Conservation (phyloP, 2,113 vertebrate genomes). For the Sceloporus undulatus region DNA sequence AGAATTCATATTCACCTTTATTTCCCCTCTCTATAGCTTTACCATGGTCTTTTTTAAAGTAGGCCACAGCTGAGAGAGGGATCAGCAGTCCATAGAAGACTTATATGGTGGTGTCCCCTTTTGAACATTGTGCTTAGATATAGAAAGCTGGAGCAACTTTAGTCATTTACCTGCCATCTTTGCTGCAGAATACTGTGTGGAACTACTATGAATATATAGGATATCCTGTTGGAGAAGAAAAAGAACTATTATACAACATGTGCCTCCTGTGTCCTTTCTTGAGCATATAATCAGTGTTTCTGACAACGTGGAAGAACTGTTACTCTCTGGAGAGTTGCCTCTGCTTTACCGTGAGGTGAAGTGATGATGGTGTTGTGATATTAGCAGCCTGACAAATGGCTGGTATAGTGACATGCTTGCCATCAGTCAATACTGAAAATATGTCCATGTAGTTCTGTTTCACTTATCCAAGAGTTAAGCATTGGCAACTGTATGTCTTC, state of each 20-base stretch:
- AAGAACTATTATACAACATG: slow-evolving; percentile 19
- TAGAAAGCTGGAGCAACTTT: not conserved
- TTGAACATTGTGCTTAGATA: not conserved
- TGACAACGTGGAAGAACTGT: not conserved
- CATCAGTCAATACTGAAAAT: slow-evolving; percentile 21
- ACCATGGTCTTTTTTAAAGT: too few species aligned
- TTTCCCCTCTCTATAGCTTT: too few species aligned
- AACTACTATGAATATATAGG: not conserved
- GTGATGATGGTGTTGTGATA: not conserved
- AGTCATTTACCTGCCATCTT: not conserved
- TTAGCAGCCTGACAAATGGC: not conserved
- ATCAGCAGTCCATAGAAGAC: not conserved
- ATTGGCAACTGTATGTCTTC: not conserved
- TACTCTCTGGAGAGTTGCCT: not conserved
- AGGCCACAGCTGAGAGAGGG: not conserved
- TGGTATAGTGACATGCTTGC: slow-evolving; percentile 7
- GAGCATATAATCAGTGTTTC: not conserved
- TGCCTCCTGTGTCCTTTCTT: slow-evolving; percentile 28
- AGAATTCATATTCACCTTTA: too few species aligned
- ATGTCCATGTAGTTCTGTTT: not conserved
- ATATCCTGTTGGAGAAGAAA: slow-evolving; percentile 48
- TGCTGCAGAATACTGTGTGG: not conserved
- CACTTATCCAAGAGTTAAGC: not conserved
- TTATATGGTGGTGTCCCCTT: not conserved
- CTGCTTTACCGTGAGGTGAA: slow-evolving; percentile 6